A percentile compares a stretch with the other conserved stretches of the same genome.
Evolutionary conservation across 2,888 invertebrate species (phyloP).

Genomic region (Agonopterix subpropinquella): DNA sequence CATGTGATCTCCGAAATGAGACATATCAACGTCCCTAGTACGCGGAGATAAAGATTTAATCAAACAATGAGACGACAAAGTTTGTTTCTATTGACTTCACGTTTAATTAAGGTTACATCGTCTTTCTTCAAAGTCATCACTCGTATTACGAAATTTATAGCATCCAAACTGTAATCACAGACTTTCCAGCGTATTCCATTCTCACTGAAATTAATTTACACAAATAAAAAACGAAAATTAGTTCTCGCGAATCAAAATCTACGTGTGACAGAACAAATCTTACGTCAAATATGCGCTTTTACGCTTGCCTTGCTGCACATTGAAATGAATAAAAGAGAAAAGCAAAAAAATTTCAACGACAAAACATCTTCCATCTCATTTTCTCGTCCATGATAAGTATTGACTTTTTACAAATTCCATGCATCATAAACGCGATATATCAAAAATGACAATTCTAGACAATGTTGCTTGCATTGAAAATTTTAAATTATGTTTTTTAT

Average conservation of each 20-base stretch:
- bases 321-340: background rate
- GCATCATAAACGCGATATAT: no score
- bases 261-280: conserved; percentile 6
- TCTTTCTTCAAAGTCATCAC: conserved; percentile 65
- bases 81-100: conserved; percentile 53
- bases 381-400: no score
- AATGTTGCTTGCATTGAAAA: no score
- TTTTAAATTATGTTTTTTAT: no score
- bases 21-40: conserved; percentile 53
- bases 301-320: no score
- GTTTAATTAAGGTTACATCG: conserved; percentile 70
- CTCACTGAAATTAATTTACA: conserved; percentile 24
- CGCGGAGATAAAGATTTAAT: conserved; percentile 36
- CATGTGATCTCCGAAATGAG: conserved; percentile 78
- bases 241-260: conserved; percentile 20
- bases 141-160: conserved; percentile 22
- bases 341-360: no score
- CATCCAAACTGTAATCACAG: conserved; percentile 15
- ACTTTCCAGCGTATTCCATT: conserved; percentile 25
- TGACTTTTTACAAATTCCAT: no score
- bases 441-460: no score
- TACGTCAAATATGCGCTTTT: no score
- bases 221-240: conserved; percentile 17
- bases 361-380: no score
- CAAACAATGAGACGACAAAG: conserved; percentile 64